phyloP scores from a whole-genome alignment of 2,888 invertebrate species.

The Chalcis sispes region DNA sequence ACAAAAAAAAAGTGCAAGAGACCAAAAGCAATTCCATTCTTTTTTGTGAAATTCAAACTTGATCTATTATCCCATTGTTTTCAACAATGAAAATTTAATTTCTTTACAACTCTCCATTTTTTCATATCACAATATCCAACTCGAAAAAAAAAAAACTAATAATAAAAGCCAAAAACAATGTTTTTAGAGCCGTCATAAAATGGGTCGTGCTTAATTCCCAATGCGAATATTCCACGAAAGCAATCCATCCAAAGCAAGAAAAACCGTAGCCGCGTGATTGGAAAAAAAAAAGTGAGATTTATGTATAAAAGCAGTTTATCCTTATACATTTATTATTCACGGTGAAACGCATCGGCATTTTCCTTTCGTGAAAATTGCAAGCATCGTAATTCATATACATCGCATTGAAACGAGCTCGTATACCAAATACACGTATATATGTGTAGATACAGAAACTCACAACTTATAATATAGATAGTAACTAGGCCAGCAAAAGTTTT shows the following conservation, averaged over 20 bases:
- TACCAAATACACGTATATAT: neutral
- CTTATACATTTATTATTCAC: neutral
- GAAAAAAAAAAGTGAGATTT: neutral
- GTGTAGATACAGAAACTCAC: neutral
- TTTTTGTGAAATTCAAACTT: too few species aligned
- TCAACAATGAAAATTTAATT: too few species aligned
- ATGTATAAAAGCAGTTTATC: conserved; percentile 25
- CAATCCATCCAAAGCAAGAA: neutral
- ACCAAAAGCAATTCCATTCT: too few species aligned
- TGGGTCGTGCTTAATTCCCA: neutral
- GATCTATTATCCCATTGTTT: too few species aligned
- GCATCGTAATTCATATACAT: neutral
- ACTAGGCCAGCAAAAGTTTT: conserved; percentile 19
- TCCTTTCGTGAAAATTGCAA: neutral
- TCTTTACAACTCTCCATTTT: too few species aligned
- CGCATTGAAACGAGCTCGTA: neutral
- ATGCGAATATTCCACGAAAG: neutral
- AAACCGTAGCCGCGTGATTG: neutral
- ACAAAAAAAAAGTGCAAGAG: too few species aligned
- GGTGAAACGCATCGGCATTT: too few species aligned
- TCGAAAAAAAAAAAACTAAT: too few species aligned
- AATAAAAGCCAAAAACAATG: neutral
- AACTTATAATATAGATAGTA: neutral
- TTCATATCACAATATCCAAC: too few species aligned
- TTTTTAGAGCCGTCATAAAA: too few species aligned